Conservation (phyloP, 2,888 invertebrate species). For the Phaonia tiefii region DNA sequence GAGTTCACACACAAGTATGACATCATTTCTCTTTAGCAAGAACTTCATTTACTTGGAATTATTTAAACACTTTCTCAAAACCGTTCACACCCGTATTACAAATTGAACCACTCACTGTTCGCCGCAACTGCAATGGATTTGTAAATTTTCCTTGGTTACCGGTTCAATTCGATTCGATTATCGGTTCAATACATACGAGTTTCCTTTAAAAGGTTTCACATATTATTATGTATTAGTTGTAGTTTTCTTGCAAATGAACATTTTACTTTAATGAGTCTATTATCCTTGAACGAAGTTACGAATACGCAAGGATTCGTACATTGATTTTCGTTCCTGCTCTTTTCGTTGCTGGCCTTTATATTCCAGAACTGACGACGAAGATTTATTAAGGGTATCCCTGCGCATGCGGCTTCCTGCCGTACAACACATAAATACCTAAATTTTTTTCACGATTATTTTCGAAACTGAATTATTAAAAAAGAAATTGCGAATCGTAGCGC, state of each 20-base stretch:
- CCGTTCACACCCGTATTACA: background rate
- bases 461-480: background rate
- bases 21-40: slow-evolving; percentile 16
- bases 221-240: slow-evolving; percentile 7
- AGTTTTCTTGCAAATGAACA: slow-evolving; percentile 1
- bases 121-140: background rate
- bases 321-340: slow-evolving; percentile 60
- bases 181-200: background rate
- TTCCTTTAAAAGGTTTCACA: background rate
- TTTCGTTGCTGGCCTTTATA: background rate
- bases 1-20: slow-evolving; percentile 11
- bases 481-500: too few relatives aligned
- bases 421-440: slow-evolving; percentile 17
- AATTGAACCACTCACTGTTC: background rate
- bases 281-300: slow-evolving; percentile 64
- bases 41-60: background rate
- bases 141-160: background rate
- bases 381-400: slow-evolving; percentile 39
- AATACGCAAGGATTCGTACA: slow-evolving; percentile 58
- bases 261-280: slow-evolving; percentile 46
- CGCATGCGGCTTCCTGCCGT: slow-evolving; percentile 42
- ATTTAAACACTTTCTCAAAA: background rate
- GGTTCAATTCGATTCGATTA: background rate
- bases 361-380: slow-evolving; percentile 31
- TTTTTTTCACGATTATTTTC: background rate